Conservation (phyloP, 1,140 invertebrate species). For the Myzus persicae region DNA sequence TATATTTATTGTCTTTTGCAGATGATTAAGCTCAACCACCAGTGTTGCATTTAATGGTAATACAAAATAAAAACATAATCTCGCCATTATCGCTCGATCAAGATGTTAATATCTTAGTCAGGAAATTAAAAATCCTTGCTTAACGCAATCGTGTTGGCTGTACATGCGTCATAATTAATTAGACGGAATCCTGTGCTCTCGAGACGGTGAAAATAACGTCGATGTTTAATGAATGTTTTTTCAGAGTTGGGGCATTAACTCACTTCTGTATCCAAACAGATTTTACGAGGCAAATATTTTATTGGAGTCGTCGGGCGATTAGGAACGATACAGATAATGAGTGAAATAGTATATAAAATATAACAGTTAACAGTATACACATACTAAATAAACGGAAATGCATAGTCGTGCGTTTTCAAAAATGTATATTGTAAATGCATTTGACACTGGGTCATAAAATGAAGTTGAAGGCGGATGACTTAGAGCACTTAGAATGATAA, state of each 20-base stretch:
- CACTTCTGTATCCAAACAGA: neutral
- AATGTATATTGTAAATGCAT: neutral
- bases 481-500: slow-evolving; percentile 14
- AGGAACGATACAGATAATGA: too few relatives aligned
- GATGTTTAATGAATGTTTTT: neutral
- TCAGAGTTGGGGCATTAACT: too few relatives aligned
- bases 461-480: neutral
- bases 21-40: too few relatives aligned
- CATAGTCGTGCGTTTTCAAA: neutral
- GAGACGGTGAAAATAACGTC: neutral
- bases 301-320: neutral
- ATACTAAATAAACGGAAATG: neutral
- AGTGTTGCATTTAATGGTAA: too few relatives aligned
- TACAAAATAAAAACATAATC: too few relatives aligned
- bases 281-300: neutral
- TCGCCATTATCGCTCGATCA: neutral
- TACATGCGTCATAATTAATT: neutral
- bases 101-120: neutral
- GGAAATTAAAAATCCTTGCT: neutral
- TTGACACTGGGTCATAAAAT: slow-evolving; percentile 35
- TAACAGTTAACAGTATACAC: neutral
- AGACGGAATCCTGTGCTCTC: neutral
- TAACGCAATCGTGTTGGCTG: neutral
- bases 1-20: too few relatives aligned
- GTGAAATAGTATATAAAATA: neutral